Evolutionary conservation across 2,888 invertebrate genomes (phyloP).

Genomic region (Quadriops clusia): DNA sequence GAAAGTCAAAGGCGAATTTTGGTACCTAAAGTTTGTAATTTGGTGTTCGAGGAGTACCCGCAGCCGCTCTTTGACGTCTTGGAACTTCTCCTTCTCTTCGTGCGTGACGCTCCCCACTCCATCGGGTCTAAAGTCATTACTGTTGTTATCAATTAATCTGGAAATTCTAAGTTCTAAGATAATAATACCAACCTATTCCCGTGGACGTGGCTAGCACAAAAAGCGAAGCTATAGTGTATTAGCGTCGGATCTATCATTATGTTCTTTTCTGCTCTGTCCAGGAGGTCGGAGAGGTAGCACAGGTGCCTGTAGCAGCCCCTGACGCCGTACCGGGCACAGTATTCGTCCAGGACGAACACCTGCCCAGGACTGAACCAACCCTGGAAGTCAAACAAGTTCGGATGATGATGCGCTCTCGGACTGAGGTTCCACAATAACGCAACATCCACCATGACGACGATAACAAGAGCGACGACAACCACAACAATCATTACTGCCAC

Average conservation of each 20-base stretch:
- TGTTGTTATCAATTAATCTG: conserved; percentile 36
- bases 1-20: too few species aligned
- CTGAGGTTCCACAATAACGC: too few species aligned
- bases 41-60: conserved; percentile 89
- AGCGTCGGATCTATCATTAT: conserved; percentile 96
- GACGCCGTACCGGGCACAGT: conserved; percentile 95
- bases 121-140: conserved; percentile 69
- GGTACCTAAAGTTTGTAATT: conserved; percentile 93
- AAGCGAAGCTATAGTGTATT: conserved; percentile 98
- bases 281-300: conserved; percentile 87
- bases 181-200: conserved; percentile 76
- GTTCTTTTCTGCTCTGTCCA: conserved; percentile 85
- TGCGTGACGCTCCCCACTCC: conserved; percentile 97
- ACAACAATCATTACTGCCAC: too few species aligned
- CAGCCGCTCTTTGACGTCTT: conserved; percentile 91
- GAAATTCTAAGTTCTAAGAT: conserved; percentile 26
- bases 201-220: conserved; percentile 98
- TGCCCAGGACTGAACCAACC: conserved; percentile 99
- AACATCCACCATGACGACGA: too few species aligned
- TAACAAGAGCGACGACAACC: too few species aligned
- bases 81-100: conserved; percentile 96
- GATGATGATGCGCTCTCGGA: too few species aligned
- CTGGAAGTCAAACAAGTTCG: conserved; percentile 36
- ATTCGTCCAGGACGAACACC: conserved; percentile 95
- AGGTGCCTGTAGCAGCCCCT: conserved; percentile 94